phyloP scores from a whole-genome alignment of 2,113 vertebrate species.

The Vimba vimba region DNA sequence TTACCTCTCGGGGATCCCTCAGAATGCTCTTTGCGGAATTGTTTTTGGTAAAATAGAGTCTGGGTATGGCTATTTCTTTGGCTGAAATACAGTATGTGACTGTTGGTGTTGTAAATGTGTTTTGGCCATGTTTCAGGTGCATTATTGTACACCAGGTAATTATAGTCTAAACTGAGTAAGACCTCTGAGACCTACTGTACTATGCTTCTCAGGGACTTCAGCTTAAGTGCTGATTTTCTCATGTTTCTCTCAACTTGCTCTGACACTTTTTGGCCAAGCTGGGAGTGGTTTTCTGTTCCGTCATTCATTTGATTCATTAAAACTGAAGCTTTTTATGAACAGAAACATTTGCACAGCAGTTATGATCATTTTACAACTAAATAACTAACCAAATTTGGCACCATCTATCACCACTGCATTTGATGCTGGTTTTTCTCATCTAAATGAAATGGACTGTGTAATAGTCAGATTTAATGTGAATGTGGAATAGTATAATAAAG shows the following conservation, averaged over 20 bases:
- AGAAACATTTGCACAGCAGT: constrained; percentile 17
- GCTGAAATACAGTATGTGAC: constrained; percentile 18
- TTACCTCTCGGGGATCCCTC: neutral
- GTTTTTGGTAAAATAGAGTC: constrained; percentile 1
- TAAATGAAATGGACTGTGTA: constrained; percentile 33
- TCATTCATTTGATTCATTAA: neutral
- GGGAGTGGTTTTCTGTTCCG: constrained; percentile 13
- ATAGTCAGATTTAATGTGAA: constrained; percentile 31
- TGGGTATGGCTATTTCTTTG: neutral
- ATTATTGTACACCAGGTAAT: constrained; percentile 22
- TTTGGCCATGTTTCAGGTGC: constrained; percentile 22
- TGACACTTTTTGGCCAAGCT: constrained; percentile 14
- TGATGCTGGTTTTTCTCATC: neutral
- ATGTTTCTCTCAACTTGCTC: constrained; percentile 15
- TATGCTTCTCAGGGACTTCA: neutral
- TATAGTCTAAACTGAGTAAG: neutral
- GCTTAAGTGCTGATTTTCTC: neutral
- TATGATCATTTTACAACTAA: constrained; percentile 21
- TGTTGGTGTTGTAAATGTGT: constrained; percentile 24
- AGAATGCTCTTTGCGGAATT: neutral
- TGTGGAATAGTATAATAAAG: constrained; percentile 22
- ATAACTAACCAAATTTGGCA: constrained; percentile 32
- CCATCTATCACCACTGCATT: constrained; percentile 12
- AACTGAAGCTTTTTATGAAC: neutral
- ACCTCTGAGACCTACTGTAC: neutral